Evolutionary conservation across 2,888 invertebrate genomes (phyloP).

Genomic region (Aporophyla lueneburgensis): DNA sequence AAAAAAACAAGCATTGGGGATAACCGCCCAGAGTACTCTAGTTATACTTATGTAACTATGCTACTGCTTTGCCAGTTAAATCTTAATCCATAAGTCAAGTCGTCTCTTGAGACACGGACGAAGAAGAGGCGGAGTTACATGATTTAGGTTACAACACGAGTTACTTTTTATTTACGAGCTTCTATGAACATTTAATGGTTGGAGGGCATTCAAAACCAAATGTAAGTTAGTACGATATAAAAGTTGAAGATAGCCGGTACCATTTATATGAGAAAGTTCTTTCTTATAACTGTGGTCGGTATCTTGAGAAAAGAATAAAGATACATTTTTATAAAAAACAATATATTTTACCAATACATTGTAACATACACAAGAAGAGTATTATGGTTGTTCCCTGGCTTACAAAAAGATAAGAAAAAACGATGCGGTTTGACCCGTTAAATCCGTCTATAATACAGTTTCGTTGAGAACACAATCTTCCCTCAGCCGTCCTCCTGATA

Average conservation of each 20-base stretch:
- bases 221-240: not conserved
- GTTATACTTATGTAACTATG: slow-evolving; percentile 6
- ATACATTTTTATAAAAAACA: slow-evolving; percentile 21
- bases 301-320: not conserved
- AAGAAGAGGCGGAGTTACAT: slow-evolving; percentile 47
- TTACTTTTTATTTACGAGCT: slow-evolving; percentile 50
- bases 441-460: slow-evolving; percentile 51
- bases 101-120: slow-evolving; percentile 46
- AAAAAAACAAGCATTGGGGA: not conserved
- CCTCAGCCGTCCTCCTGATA: slow-evolving; percentile 28
- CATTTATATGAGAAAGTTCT: too few species aligned
- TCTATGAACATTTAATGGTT: slow-evolving; percentile 34
- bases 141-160: slow-evolving; percentile 39
- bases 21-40: not conserved
- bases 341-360: slow-evolving; percentile 25
- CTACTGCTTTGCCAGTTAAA: slow-evolving; percentile 36
- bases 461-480: slow-evolving; percentile 38
- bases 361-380: slow-evolving; percentile 27
- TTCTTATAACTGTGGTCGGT: too few species aligned
- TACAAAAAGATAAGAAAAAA: slow-evolving; percentile 48
- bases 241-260: not conserved
- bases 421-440: slow-evolving; percentile 45
- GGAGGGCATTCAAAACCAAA: slow-evolving; percentile 7
- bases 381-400: slow-evolving; percentile 26
- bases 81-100: slow-evolving; percentile 51